Base-by-base conservation (phyloP, 2,113 vertebrate species). In the Brienomyrus longianalis region DNA sequence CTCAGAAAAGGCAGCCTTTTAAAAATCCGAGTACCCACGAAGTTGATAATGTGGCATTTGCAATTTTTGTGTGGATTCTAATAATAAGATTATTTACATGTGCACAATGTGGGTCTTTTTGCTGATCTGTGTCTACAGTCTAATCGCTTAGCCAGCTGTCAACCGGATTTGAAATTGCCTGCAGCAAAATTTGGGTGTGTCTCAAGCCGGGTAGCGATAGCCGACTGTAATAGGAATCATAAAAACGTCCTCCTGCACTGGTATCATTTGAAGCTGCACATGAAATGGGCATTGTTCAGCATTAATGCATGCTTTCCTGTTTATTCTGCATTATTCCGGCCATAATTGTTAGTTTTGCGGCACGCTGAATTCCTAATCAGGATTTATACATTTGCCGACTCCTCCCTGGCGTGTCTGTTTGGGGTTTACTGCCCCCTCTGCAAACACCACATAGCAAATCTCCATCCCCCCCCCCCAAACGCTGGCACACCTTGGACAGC, bases 321-420 rank as follows among this genome's bases (percentile, higher is more conserved):
- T 94, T 94, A 91, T 91, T 92, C 43, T 31, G 88, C 88, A 90
- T 92, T 91, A 90, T 92, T 94, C 84, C 77, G 91, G 91, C 90
- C 92, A 91, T 93, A 92, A 93, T 92, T 94, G 93, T 93, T 93
- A 92, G 89, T 94, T 94, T 94, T 94, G 86, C 89, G 88, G 91
- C 92, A 92, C 92, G 27, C 90, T 91, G 92, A 92, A 94, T 93
- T 92, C 92, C 91, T 93, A 93, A 93, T 93, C 86, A 87, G 92
- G 93, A 92, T 93, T 94, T 93, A 90, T 52, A 70, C 90, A 90
- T 92, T 92, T 89, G 87, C 89, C 70, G 87, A 89, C 91, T 88
- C 66, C 52, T 91, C 85, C 91, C 88, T 90, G 85, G 90, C 90
- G 89, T 90, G 89, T 91, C 91, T 92, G 92, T 92, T 92, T 90